These are phyloP conservation scores for Isotomurus palustris DNA, from an alignment of 2,888 invertebrate species.

Conservation along the genomic window DNA sequence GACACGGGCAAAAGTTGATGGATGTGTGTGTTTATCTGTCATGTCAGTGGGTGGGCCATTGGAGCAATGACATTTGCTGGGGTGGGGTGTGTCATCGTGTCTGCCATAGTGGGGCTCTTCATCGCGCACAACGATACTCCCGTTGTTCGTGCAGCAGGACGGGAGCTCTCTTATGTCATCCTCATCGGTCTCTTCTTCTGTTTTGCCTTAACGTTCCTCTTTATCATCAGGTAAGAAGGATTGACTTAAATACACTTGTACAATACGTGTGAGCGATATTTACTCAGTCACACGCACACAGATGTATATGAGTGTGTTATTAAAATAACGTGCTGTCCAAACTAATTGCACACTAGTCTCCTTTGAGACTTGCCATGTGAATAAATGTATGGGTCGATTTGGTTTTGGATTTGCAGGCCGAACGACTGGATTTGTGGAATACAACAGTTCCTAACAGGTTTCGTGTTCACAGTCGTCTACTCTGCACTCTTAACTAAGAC, in stretches of 20 bases:
- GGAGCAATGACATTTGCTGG: conserved; percentile 87
- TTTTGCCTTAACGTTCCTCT: conserved; percentile 85
- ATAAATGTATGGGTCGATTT: neutral
- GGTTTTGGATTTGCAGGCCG: conserved; percentile 55
- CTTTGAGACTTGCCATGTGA: neutral
- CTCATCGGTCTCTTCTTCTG: conserved; percentile 85
- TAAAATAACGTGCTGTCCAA: neutral
- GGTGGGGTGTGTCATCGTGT: conserved; percentile 73
- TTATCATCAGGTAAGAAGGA: conserved; percentile 60
- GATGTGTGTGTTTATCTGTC: conserved; percentile 5
- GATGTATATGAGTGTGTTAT: neutral
- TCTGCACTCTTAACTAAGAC: conserved; percentile 96
- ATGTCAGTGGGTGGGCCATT: conserved; percentile 76
- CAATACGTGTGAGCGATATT: neutral
- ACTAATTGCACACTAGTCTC: neutral
- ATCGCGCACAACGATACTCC: conserved; percentile 85
- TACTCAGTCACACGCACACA: neutral
- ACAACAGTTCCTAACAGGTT: conserved; percentile 65
- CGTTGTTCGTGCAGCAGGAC: conserved; percentile 91
- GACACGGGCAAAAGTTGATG: neutral
- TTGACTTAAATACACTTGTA: neutral
- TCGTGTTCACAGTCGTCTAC: conserved; percentile 96
- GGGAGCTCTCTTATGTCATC: conserved; percentile 84
- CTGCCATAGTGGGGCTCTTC: conserved; percentile 74
- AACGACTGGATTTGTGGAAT: conserved; percentile 84